phyloP scores from a whole-genome alignment of 2,113 vertebrate species.

The Grallaria varia region DNA sequence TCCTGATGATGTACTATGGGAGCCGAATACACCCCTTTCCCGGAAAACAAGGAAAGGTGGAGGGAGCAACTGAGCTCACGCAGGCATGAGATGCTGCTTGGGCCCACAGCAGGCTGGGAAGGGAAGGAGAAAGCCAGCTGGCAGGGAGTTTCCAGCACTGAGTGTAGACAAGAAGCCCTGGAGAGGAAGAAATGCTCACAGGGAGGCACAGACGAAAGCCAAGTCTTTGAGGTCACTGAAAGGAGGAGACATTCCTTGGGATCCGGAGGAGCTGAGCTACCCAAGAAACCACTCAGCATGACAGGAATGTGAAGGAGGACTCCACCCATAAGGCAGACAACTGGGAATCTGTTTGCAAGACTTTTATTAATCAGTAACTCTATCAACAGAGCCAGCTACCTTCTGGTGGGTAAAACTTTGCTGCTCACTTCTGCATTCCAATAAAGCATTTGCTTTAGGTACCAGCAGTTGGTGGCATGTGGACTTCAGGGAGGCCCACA shows the following conservation, averaged over 20 bases:
- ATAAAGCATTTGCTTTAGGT: neutral
- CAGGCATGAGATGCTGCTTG: neutral
- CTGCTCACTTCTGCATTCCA: neutral
- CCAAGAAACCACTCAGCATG: slow-evolving; percentile 14
- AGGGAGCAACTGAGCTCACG: rapidly evolving
- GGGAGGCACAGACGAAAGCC: neutral
- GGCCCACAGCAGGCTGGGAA: neutral
- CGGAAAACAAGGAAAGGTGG: neutral
- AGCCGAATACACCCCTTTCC: neutral
- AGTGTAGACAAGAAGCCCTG: neutral
- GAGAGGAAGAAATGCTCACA: neutral
- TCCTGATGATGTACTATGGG: neutral
- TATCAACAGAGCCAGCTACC: neutral
- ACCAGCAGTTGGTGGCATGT: neutral
- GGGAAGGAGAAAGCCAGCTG: neutral
- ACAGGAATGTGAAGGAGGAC: slow-evolving; percentile 29
- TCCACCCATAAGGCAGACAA: slow-evolving; percentile 33
- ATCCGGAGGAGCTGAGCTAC: neutral
- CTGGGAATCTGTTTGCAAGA: neutral
- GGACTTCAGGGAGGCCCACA: neutral
- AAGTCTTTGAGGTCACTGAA: slow-evolving; percentile 22
- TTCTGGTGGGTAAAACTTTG: neutral
- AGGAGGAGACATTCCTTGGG: slow-evolving; percentile 29
- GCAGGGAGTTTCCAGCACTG: neutral
- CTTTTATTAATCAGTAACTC: slow-evolving; percentile 15